phyloP scores from a whole-genome alignment of 2,888 invertebrate species.

The Hylaea fasciaria region DNA sequence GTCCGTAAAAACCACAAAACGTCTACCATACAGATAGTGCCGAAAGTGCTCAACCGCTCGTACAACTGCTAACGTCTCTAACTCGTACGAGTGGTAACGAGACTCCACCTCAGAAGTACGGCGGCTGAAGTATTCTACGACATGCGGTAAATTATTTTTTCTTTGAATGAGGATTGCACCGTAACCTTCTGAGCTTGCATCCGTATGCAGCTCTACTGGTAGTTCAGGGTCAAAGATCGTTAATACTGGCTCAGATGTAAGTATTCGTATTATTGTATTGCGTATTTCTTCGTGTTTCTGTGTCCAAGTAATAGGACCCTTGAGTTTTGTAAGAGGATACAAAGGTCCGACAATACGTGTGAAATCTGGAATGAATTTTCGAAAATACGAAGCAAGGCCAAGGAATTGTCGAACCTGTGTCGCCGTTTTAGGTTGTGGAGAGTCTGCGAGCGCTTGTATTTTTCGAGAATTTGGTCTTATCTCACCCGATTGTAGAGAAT shows the following conservation, averaged over 20 bases:
- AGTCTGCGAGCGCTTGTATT: slow-evolving; percentile 1
- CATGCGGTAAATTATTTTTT: slow-evolving; percentile 13
- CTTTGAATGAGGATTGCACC: slow-evolving; percentile 45
- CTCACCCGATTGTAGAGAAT: not conserved
- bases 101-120: too few relatives aligned
- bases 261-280: slow-evolving; percentile 26
- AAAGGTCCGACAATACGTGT: slow-evolving; percentile 37
- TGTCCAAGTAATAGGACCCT: slow-evolving; percentile 41
- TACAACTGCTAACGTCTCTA: too few relatives aligned
- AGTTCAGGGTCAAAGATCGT: slow-evolving; percentile 33
- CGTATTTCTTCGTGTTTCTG: slow-evolving; percentile 32
- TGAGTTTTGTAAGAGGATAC: slow-evolving; percentile 44
- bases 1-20: too few relatives aligned
- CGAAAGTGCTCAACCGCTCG: too few relatives aligned
- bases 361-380: slow-evolving; percentile 24
- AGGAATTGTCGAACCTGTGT: slow-evolving; percentile 5
- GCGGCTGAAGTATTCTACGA: too few relatives aligned
- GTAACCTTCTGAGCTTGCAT: slow-evolving; percentile 40
- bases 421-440: not conserved
- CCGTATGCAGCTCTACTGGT: slow-evolving; percentile 42
- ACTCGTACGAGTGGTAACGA: too few relatives aligned
- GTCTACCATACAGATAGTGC: too few relatives aligned
- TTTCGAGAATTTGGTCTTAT: not conserved
- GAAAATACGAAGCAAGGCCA: slow-evolving; percentile 7
- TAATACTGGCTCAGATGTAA: slow-evolving; percentile 41